Evolutionary conservation across 2,888 invertebrate genomes (phyloP).

Genomic region (Celastrina argiolus): DNA sequence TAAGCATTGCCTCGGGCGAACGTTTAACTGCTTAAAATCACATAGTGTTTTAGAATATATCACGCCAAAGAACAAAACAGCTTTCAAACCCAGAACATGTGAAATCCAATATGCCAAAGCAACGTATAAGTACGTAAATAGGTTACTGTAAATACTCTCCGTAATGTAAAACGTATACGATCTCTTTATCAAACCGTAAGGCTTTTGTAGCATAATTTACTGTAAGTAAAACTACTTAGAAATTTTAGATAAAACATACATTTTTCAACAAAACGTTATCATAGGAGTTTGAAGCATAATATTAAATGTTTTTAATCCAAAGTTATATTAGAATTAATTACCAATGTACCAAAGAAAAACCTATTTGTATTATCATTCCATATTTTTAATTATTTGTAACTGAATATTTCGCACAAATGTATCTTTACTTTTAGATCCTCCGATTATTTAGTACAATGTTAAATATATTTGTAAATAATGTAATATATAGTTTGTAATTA

Average conservation of each 20-base stretch:
- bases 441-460: conserved; percentile 38
- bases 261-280: neutral
- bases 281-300: neutral
- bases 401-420: neutral
- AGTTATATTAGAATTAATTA: neutral
- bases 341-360: neutral
- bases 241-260: neutral
- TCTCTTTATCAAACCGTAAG: conserved; percentile 17
- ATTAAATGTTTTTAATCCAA: neutral
- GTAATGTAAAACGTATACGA: conserved; percentile 35
- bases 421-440: neutral
- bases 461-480: conserved; percentile 38
- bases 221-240: conserved; percentile 1
- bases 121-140: conserved; percentile 27
- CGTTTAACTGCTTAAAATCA: neutral
- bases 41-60: neutral
- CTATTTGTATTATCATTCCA: neutral
- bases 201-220: conserved; percentile 14
- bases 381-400: neutral
- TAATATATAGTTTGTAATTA: conserved; percentile 36
- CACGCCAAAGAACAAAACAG: neutral
- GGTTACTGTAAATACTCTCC: conserved; percentile 30
- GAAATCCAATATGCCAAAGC: conserved; percentile 51
- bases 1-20: neutral
- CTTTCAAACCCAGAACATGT: conserved; percentile 29